These are phyloP conservation scores for Clistopyga incitator DNA, from an alignment of 2,888 invertebrate genomes.

Conservation along the genomic window DNA sequence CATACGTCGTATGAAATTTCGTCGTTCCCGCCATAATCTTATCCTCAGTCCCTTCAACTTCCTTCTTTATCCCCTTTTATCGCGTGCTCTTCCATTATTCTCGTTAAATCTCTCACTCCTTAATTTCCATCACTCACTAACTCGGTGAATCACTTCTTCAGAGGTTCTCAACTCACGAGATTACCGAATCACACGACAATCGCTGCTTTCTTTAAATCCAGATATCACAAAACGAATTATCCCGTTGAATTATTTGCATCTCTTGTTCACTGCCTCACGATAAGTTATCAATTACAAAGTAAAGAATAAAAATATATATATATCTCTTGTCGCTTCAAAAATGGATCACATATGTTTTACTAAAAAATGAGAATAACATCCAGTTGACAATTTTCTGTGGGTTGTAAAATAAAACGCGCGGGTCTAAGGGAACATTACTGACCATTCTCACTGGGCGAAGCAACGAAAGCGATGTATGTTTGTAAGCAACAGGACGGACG, in stretches of 20 bases:
- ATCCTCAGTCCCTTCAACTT: background rate
- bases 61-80: background rate
- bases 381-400: background rate
- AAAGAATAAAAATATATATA: too few species aligned
- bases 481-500: background rate
- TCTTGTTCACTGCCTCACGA: too few species aligned
- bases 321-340: too few species aligned
- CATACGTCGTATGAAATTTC: background rate
- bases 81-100: background rate
- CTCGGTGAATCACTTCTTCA: conserved; percentile 48
- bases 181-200: background rate
- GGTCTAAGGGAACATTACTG: conserved; percentile 18
- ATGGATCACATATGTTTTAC: too few species aligned
- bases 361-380: too few species aligned
- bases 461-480: background rate
- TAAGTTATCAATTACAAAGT: too few species aligned
- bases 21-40: background rate
- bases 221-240: too few species aligned
- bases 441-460: conserved; percentile 53
- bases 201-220: too few species aligned
- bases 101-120: background rate
- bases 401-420: background rate
- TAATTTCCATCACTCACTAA: conserved; percentile 15
- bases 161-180: conserved; percentile 5
- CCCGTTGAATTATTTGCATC: too few species aligned